A percentile compares a stretch with the other conserved stretches of the same genome.
phyloP scores from a whole-genome alignment of 2,113 vertebrate species.

The Tyto alba region DNA sequence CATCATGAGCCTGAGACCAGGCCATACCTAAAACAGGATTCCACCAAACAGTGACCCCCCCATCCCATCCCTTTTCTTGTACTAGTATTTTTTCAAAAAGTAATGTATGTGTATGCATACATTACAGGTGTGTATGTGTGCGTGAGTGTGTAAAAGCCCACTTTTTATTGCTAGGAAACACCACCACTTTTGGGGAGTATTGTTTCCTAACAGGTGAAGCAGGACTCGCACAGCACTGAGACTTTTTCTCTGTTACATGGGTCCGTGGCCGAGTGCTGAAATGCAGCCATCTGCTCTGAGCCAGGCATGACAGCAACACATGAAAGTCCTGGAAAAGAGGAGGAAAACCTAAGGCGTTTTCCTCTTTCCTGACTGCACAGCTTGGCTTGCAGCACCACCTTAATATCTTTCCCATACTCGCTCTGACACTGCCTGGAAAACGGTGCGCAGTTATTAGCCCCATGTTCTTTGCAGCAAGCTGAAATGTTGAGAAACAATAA shows the following conservation, averaged over 20 bases:
- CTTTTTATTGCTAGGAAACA: neutral
- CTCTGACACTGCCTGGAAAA: neutral
- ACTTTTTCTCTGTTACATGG: neutral
- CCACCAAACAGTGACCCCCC: neutral
- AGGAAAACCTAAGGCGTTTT: neutral
- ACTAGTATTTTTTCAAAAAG: neutral
- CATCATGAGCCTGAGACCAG: neutral
- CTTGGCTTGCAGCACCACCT: neutral
- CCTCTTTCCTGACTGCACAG: neutral
- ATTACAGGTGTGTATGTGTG: too few relatives aligned
- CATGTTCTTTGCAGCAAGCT: neutral
- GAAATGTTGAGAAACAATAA: rapidly evolving
- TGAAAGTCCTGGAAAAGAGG: neutral
- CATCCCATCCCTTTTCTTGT: neutral
- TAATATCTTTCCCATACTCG: neutral
- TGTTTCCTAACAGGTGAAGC: neutral
- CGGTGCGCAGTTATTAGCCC: rapidly evolving
- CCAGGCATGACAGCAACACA: neutral
- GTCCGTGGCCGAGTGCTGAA: neutral
- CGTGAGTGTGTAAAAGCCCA: neutral
- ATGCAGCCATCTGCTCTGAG: rapidly evolving
- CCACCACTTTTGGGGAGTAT: neutral
- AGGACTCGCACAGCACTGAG: neutral
- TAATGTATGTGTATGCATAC: rapidly evolving
- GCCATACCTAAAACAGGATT: neutral